Percentiles rank a stretch among this genome's conserved stretches.
These are phyloP conservation scores for Limnephilus auricula DNA, from an alignment of 2,888 invertebrate species.

Conservation along the genomic window DNA sequence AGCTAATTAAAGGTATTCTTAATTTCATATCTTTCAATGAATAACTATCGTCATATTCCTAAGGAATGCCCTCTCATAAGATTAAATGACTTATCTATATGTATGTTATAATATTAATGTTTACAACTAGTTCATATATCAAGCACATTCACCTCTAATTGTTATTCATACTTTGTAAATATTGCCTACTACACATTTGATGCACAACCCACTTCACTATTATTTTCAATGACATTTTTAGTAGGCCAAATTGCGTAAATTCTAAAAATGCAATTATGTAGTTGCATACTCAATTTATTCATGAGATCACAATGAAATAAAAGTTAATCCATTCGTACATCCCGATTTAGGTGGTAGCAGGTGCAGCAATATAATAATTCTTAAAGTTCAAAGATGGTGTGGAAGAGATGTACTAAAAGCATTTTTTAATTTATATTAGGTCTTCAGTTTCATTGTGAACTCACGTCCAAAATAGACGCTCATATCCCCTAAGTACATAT, in stretches of 20 bases:
- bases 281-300: conserved; percentile 44
- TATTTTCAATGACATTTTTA: conserved; percentile 57
- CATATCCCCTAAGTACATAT: conserved; percentile 59
- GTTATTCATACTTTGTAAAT: conserved; percentile 62
- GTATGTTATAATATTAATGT: conserved; percentile 51
- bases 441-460: conserved; percentile 6
- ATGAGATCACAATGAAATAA: conserved; percentile 36
- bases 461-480: conserved; percentile 51
- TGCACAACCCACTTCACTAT: conserved; percentile 65
- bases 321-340: background rate
- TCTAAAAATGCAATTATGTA: conserved; percentile 60
- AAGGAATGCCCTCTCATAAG: conserved; percentile 66
- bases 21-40: conserved; percentile 46
- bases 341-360: background rate
- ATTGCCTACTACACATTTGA: conserved; percentile 66
- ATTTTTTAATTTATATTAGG: background rate
- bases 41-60: conserved; percentile 63
- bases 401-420: background rate
- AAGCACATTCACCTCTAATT: conserved; percentile 66
- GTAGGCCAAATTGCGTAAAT: conserved; percentile 64
- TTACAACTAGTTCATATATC: conserved; percentile 60
- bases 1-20: conserved; percentile 43
- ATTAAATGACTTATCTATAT: conserved; percentile 62
- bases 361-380: background rate
- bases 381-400: background rate